Evolutionary conservation across 2,113 vertebrate species (phyloP).

Genomic region (Planiliza haematocheilus): DNA sequence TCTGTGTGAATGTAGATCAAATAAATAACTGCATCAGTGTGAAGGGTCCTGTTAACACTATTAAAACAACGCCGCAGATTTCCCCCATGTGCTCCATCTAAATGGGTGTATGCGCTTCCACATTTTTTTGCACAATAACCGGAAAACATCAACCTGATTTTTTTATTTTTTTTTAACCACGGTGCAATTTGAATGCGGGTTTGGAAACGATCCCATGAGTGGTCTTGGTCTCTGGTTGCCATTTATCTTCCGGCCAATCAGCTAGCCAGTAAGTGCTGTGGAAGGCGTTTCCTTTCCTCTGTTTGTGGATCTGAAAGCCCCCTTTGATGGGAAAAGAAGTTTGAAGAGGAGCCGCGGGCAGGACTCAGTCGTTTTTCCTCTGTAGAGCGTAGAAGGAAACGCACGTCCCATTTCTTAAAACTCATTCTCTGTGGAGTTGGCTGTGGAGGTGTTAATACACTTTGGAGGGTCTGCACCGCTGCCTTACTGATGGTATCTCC

Average conservation of each 20-base stretch:
- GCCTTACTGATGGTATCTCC: conserved; percentile 30
- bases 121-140: conserved; percentile 40
- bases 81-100: not conserved
- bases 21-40: conserved; percentile 24
- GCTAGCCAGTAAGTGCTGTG: conserved; percentile 35
- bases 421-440: not conserved
- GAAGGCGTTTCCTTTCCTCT: conserved; percentile 69
- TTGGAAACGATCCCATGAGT: conserved; percentile 45
- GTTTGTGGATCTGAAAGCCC: conserved; percentile 51
- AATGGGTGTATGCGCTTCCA: conserved; percentile 5
- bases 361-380: not conserved
- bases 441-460: too few species aligned
- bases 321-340: conserved; percentile 51
- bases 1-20: not conserved
- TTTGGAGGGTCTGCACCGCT: not conserved
- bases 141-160: conserved; percentile 36
- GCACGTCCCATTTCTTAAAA: not conserved
- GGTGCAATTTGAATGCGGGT: conserved; percentile 15
- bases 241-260: conserved; percentile 74
- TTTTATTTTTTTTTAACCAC: not conserved
- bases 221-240: conserved; percentile 34
- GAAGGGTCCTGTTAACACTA: conserved; percentile 59
- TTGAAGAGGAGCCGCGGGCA: conserved; percentile 61
- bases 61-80: conserved; percentile 49
- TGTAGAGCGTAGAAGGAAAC: not conserved